Percentiles rank a stretch among this genome's conserved stretches.
Conservation (phyloP, 2,113 vertebrate genomes). For the Australoheros scitulus region DNA sequence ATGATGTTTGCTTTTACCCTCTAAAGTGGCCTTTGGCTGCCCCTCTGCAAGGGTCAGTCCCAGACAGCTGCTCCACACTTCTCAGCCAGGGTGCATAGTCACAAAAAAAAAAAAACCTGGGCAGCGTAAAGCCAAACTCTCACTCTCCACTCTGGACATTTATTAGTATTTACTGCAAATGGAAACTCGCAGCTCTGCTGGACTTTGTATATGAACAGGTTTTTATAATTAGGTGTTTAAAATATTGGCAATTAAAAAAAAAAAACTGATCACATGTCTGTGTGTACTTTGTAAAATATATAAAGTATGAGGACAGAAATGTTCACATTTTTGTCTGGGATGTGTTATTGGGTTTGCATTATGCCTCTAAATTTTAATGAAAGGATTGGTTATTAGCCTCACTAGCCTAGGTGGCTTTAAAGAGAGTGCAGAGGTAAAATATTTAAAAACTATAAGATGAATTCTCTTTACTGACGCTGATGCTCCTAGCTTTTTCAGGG, state of each 20-base stretch:
- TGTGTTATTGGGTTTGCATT: background rate
- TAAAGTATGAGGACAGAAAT: background rate
- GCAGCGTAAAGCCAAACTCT: background rate
- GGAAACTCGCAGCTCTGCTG: constrained; percentile 51
- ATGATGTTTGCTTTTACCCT: constrained; percentile 17
- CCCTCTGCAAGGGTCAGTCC: background rate
- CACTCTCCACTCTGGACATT: constrained; percentile 31
- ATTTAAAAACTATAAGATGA: too few species aligned
- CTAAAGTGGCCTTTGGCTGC: constrained; percentile 42
- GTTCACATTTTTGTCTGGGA: background rate
- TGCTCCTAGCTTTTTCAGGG: background rate
- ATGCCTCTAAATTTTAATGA: background rate
- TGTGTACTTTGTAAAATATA: constrained; percentile 4
- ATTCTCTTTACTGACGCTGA: background rate
- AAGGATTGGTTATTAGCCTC: too few species aligned
- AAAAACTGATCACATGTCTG: constrained; percentile 36
- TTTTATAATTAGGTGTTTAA: constrained; percentile 75
- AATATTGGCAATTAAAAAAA: constrained; percentile 74
- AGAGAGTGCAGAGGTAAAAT: too few species aligned
- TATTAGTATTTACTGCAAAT: constrained; percentile 48
- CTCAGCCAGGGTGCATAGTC: constrained; percentile 2
- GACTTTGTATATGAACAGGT: constrained; percentile 63
- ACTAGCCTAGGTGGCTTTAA: background rate
- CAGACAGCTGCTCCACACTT: background rate
- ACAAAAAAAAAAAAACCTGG: background rate